phyloP scores from a whole-genome alignment of 2,888 invertebrate genomes.

The Pyrgus malvae region DNA sequence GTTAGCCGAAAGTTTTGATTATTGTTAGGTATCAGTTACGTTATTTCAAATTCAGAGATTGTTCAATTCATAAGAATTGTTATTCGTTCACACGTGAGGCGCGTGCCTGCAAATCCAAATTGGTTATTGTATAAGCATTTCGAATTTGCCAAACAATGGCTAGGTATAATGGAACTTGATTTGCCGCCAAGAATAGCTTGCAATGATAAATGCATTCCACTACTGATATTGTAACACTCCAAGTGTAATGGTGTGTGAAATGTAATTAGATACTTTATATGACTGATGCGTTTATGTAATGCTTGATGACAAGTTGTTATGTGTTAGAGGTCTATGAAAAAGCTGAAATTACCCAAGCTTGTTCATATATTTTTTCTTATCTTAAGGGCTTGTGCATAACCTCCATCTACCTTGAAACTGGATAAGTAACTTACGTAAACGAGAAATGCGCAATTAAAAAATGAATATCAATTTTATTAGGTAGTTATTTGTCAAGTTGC shows the following conservation, averaged over 20 bases:
- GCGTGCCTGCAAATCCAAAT: background rate
- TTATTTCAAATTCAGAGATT: background rate
- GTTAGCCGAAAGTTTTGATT: too few species aligned
- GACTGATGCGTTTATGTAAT: background rate
- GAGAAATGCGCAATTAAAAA: too few species aligned
- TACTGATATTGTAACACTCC: constrained; percentile 3
- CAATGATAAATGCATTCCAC: constrained; percentile 11
- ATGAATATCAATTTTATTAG: too few species aligned
- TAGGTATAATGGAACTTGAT: constrained; percentile 17
- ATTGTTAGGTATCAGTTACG: too few species aligned
- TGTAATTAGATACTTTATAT: background rate
- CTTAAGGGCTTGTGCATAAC: too few species aligned
- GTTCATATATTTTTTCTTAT: too few species aligned
- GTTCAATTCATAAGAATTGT: background rate
- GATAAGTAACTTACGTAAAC: too few species aligned
- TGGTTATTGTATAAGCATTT: constrained; percentile 20
- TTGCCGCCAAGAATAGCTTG: constrained; percentile 18
- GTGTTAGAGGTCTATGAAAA: too few species aligned
- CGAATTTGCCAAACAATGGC: constrained; percentile 22
- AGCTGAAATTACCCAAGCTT: too few species aligned
- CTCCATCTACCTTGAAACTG: too few species aligned
- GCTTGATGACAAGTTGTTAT: too few species aligned
- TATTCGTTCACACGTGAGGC: background rate
- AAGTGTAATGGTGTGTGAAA: background rate
- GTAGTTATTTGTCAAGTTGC: too few species aligned